Evolutionary conservation across 2,888 invertebrate genomes (phyloP).

Genomic region (Oscheius sp.): DNA sequence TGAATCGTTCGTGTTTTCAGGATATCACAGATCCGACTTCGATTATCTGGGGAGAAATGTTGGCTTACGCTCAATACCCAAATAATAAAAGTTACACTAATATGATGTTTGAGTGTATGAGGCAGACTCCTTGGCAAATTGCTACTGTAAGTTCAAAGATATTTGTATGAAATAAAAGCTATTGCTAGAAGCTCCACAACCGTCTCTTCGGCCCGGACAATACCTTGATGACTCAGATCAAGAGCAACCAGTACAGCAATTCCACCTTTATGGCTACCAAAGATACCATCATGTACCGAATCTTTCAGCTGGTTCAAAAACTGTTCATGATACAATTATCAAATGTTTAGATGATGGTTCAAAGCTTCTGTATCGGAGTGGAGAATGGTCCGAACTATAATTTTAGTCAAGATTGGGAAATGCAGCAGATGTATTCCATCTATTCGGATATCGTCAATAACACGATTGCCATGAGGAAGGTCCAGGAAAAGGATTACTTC

Average conservation of each 20-base stretch:
- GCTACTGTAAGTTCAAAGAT: not conserved
- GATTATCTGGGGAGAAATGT: constrained; percentile 5
- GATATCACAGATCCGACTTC: constrained; percentile 9
- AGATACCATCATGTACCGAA: constrained; percentile 6
- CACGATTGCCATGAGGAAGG: not conserved
- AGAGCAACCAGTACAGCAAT: constrained; percentile 16
- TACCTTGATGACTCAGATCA: constrained; percentile 8
- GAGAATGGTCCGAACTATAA: constrained; percentile 7
- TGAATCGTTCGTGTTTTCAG: not conserved
- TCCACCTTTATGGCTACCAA: constrained; percentile 16
- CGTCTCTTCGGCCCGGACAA: constrained; percentile 23
- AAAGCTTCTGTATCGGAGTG: constrained; percentile 4
- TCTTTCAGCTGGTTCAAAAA: constrained; percentile 2
- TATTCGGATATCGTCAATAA: not conserved
- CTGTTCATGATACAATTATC: too few species aligned
- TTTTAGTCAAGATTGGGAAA: not conserved
- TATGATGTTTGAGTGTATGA: constrained; percentile 2
- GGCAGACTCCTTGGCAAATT: constrained; percentile 12
- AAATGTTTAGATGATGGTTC: constrained; percentile 20
- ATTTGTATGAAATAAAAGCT: not conserved
- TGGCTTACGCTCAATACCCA: not conserved
- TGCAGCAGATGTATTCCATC: not conserved
- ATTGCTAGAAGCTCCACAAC: constrained; percentile 5
- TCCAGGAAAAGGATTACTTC: not conserved
- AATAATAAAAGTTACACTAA: not conserved